Evolutionary conservation across 2,113 vertebrate genomes (phyloP).

Genomic region (Malurus cyaneus): DNA sequence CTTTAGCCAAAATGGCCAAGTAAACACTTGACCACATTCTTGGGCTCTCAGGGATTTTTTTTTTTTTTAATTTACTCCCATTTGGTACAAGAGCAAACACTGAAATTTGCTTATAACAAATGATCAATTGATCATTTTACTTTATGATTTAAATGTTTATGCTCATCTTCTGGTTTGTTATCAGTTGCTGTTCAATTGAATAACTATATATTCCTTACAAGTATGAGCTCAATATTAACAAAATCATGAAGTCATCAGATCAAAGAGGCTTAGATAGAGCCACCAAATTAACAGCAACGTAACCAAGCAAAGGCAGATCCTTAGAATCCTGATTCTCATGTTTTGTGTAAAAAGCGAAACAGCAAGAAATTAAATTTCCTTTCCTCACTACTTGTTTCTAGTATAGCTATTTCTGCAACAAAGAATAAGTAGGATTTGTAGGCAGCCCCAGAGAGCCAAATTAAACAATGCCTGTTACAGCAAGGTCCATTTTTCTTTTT

Average conservation of each 20-base stretch:
- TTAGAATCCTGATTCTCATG: not conserved
- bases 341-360: slow-evolving; percentile 9
- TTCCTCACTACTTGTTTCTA: slow-evolving; percentile 29
- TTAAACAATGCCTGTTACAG: slow-evolving; percentile 41
- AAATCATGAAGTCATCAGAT: not conserved
- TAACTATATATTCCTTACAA: not conserved
- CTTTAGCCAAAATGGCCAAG: not conserved
- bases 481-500: not conserved
- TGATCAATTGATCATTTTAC: not conserved
- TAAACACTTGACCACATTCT: not conserved
- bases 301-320: slow-evolving; percentile 9
- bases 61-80: not conserved
- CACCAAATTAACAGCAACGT: not conserved
- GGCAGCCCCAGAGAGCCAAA: slow-evolving; percentile 33
- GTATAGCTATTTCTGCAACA: slow-evolving; percentile 2
- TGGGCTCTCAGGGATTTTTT: not conserved
- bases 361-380: not conserved
- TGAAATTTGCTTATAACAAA: not conserved
- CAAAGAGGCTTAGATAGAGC: not conserved
- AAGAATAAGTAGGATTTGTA: slow-evolving; percentile 30
- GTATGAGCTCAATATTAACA: not conserved
- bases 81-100: not conserved
- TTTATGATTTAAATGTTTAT: not conserved
- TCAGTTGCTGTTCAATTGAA: not conserved
- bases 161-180: not conserved